Evolutionary conservation across 2,797 vertebrate genomes (phyloP).

Genomic region (Todus mexicanus): DNA sequence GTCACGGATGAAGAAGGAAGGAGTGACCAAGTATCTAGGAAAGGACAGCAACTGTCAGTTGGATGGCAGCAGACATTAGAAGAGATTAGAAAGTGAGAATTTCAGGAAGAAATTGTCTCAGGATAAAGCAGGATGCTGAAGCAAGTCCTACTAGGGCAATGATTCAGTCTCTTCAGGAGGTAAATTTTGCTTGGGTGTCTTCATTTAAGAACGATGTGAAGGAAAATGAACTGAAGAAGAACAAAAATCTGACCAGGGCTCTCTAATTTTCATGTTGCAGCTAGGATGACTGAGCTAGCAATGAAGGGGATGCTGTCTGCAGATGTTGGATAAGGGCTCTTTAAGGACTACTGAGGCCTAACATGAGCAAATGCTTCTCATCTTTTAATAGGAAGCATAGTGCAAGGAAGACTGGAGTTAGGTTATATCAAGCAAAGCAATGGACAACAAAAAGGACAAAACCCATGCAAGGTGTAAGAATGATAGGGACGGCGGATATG

Average conservation of each 20-base stretch:
- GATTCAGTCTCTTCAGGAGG: background rate
- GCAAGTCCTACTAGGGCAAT: background rate
- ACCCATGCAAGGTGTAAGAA: background rate
- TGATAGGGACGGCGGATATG: background rate
- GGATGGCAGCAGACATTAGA: background rate
- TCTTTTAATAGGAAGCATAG: background rate
- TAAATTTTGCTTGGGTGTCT: background rate
- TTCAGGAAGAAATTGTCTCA: background rate
- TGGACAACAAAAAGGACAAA: background rate
- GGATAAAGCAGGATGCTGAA: background rate
- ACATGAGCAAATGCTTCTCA: background rate
- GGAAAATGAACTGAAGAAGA: background rate
- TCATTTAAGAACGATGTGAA: background rate
- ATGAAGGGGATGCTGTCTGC: background rate
- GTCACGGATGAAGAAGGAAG: background rate
- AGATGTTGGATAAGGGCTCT: constrained; percentile 25
- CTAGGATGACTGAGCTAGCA: constrained; percentile 8
- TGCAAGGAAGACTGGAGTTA: background rate
- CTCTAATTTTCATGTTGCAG: background rate
- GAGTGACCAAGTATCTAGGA: background rate
- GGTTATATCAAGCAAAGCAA: background rate
- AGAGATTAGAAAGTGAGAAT: background rate
- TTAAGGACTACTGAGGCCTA: background rate
- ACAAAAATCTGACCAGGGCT: background rate
- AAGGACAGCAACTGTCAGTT: background rate